Evolutionary conservation across 2,888 invertebrate species (phyloP).

Genomic region (Escarpia spicata): DNA sequence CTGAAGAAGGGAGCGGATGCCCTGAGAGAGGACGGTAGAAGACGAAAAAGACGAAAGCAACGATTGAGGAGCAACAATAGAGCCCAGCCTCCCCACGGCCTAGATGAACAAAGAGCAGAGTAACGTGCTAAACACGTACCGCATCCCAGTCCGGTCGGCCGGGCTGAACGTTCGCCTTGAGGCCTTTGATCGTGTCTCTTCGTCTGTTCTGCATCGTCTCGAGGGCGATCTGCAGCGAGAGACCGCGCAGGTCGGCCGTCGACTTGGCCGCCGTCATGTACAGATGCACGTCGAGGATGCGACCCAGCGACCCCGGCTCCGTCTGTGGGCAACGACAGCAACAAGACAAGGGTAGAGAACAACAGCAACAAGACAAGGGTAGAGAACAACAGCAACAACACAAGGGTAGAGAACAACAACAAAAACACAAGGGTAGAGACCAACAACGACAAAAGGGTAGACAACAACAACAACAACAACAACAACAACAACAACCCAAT

Average conservation of each 20-base stretch:
- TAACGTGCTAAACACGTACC: slow-evolving; percentile 67
- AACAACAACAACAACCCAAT: too few species aligned
- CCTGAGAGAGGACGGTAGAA: too few species aligned
- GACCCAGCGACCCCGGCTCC: slow-evolving; percentile 40
- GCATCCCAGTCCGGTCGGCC: slow-evolving; percentile 96
- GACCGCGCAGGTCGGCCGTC: slow-evolving; percentile 90
- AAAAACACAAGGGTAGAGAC: not conserved
- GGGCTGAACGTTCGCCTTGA: slow-evolving; percentile 91
- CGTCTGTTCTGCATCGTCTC: slow-evolving; percentile 89
- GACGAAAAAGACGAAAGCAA: too few species aligned
- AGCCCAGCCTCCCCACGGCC: not conserved
- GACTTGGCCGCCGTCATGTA: slow-evolving; percentile 94
- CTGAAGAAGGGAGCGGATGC: too few species aligned
- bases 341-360: not conserved
- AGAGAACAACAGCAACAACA: not conserved
- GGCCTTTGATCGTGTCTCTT: slow-evolving; percentile 88
- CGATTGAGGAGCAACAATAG: not conserved
- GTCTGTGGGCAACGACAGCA: not conserved
- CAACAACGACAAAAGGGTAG: too few species aligned
- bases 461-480: too few species aligned
- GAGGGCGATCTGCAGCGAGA: slow-evolving; percentile 85
- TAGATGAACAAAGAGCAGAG: not conserved
- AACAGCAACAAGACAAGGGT: too few species aligned
- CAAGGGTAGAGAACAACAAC: not conserved
- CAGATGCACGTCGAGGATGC: slow-evolving; percentile 96